Percentiles rank a stretch among this genome's conserved stretches.
These are phyloP conservation scores for Datnioides undecimradiatus DNA, from an alignment of 2,113 vertebrate genomes.

Conservation along the genomic window DNA sequence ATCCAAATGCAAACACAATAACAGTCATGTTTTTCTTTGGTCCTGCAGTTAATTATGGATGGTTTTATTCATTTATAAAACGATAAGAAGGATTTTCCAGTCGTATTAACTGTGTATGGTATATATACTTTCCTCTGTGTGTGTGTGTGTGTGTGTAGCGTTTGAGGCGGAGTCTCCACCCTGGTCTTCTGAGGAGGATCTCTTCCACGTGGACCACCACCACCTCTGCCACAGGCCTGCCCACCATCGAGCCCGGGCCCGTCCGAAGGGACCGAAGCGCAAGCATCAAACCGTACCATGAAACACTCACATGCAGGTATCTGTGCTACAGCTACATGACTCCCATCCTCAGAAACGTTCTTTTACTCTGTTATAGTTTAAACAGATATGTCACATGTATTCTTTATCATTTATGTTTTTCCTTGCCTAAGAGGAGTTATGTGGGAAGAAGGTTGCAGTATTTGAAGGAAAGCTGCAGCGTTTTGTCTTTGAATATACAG, in stretches of 20 bases:
- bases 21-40: slow-evolving; percentile 10
- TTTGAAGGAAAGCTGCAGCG: not conserved
- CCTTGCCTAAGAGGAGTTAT: not conserved
- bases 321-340: not conserved
- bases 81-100: not conserved
- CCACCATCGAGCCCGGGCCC: slow-evolving; percentile 94
- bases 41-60: not conserved
- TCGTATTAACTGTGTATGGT: slow-evolving; percentile 8
- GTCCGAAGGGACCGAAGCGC: slow-evolving; percentile 92
- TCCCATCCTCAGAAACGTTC: not conserved
- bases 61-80: slow-evolving; percentile 4
- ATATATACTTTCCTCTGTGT: too few species aligned
- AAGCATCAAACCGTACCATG: slow-evolving; percentile 91
- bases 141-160: slow-evolving; percentile 82
- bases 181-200: slow-evolving; percentile 90
- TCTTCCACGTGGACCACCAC: slow-evolving; percentile 99
- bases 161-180: slow-evolving; percentile 91
- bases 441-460: not conserved
- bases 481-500: not conserved
- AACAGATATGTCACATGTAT: not conserved
- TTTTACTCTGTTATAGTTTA: slow-evolving; percentile 1
- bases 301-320: slow-evolving; percentile 90
- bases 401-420: not conserved
- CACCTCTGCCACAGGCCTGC: slow-evolving; percentile 96
- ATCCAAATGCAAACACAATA: slow-evolving; percentile 31